phyloP scores from a whole-genome alignment of 2,888 invertebrate species.

The Tetragonisca angustula region DNA sequence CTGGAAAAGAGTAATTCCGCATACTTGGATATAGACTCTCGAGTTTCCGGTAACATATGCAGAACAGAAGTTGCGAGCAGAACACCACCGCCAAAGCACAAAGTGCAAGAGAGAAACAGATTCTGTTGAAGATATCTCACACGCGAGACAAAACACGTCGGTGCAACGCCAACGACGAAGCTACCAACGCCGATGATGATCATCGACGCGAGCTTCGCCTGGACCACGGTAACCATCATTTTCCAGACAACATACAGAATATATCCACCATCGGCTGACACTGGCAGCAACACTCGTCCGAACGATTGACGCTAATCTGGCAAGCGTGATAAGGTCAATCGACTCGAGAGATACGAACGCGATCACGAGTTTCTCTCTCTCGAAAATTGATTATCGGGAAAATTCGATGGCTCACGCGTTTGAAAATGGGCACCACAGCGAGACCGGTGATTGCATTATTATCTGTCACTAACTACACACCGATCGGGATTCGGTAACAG shows the following conservation, averaged over 20 bases:
- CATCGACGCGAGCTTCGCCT: slow-evolving; percentile 89
- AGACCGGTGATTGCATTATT: slow-evolving; percentile 30
- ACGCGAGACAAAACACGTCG: slow-evolving; percentile 87
- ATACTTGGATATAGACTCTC: slow-evolving; percentile 86
- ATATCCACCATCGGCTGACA: slow-evolving; percentile 19
- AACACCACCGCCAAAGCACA: slow-evolving; percentile 93
- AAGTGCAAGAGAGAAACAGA: slow-evolving; percentile 87
- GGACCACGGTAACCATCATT: slow-evolving; percentile 72
- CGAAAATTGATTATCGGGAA: slow-evolving; percentile 39
- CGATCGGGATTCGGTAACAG: background rate
- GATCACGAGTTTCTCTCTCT: slow-evolving; percentile 13
- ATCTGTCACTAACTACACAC: slow-evolving; percentile 31
- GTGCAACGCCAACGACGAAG: slow-evolving; percentile 89
- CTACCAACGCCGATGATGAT: slow-evolving; percentile 89
- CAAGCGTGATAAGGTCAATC: slow-evolving; percentile 59
- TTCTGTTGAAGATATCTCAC: slow-evolving; percentile 84
- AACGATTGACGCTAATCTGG: slow-evolving; percentile 61
- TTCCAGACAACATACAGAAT: slow-evolving; percentile 18
- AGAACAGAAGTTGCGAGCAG: slow-evolving; percentile 90
- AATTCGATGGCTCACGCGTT: slow-evolving; percentile 22
- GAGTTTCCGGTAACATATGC: slow-evolving; percentile 93
- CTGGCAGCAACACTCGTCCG: slow-evolving; percentile 40
- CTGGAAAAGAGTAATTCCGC: slow-evolving; percentile 88
- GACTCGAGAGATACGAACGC: slow-evolving; percentile 56
- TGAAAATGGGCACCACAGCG: slow-evolving; percentile 16